A percentile compares a stretch with the other conserved stretches of the same genome.
These are phyloP conservation scores for Sialia sialis DNA, from an alignment of 2,113 vertebrate species.

Conservation along the genomic window DNA sequence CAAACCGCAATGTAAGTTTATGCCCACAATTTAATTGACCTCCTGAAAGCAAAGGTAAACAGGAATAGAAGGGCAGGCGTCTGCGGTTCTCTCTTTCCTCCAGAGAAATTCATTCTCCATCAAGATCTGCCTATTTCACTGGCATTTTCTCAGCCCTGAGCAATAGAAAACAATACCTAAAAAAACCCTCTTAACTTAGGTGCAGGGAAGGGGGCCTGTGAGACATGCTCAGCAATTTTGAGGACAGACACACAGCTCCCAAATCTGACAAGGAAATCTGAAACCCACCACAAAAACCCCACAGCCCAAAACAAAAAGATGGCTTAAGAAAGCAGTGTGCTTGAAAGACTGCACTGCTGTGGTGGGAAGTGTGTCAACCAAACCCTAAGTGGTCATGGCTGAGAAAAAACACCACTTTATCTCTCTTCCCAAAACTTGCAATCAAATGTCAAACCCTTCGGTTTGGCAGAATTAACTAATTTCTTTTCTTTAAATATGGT, in stretches of 20 bases:
- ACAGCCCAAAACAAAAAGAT: background rate
- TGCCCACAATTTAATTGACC: conserved; percentile 46
- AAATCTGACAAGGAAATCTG: background rate
- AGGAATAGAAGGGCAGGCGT: conserved; percentile 7
- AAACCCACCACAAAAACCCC: background rate
- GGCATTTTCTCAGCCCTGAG: background rate
- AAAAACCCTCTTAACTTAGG: background rate
- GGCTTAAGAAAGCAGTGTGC: background rate
- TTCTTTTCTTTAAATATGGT: background rate
- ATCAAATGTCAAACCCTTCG: background rate
- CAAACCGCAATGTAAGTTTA: conserved; percentile 34
- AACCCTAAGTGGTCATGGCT: background rate
- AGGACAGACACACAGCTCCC: background rate
- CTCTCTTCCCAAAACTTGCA: background rate
- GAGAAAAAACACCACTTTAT: background rate
- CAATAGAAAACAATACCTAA: background rate
- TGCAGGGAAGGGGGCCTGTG: background rate
- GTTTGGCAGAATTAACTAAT: background rate
- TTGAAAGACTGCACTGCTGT: background rate
- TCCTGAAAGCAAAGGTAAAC: conserved; percentile 58
- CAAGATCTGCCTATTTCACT: background rate
- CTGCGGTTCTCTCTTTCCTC: conserved; percentile 1
- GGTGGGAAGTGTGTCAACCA: background rate
- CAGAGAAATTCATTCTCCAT: background rate
- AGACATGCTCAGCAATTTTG: background rate